Evolutionary conservation across 2,113 vertebrate genomes (phyloP), one percentile per base, ranked within the genome.

Genomic region (Scomber colias): DNA sequence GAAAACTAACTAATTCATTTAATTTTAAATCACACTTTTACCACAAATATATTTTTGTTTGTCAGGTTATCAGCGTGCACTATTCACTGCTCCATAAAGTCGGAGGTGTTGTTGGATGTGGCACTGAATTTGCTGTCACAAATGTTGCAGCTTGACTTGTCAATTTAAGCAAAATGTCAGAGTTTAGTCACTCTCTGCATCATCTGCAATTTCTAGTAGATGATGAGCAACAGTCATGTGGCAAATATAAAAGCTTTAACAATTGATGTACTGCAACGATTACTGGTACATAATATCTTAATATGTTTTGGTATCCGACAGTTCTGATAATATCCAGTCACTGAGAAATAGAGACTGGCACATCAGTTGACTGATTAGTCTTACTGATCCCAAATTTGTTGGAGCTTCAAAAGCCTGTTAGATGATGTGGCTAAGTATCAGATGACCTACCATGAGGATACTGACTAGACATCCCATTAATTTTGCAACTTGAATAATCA

Each of bases 131-230:
- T 35, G 12, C 14, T 21, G 59, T 74, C 76, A 84, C 30, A 76
- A 60, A 73, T 11, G 40, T 31, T 48, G 50, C 51, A 16, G 68
- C 45, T 35, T 63, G 63, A 31, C 10, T 74, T 46, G 40, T 72
- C 49, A 27, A 14, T 27, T 75, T 64, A 53, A 17, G 2, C 19
- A 15, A 79, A 82, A 88, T 71, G 66, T 68, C 71, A 75, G 24
- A 27, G 7, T 73, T 31, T 56, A 13, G 70, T 62, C 31, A n/a
- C 3, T 48, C 8, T n/a, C 19, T 66, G 40, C 11, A 7, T 45
- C n/a, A 40, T 27, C 24, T 27, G 24, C 24, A 27, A 27, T 27
- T 21, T 21, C 35, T 35, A 8, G 31, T 5, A 35, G 31, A 35
- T 35, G 31, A 35, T 7, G 31, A 40, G 35, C 6, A 40, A 40